Percentiles rank a stretch among this genome's conserved stretches.
These are phyloP conservation scores for Malurus melanocephalus DNA, from an alignment of 2,113 vertebrate genomes.

Conservation along the genomic window DNA sequence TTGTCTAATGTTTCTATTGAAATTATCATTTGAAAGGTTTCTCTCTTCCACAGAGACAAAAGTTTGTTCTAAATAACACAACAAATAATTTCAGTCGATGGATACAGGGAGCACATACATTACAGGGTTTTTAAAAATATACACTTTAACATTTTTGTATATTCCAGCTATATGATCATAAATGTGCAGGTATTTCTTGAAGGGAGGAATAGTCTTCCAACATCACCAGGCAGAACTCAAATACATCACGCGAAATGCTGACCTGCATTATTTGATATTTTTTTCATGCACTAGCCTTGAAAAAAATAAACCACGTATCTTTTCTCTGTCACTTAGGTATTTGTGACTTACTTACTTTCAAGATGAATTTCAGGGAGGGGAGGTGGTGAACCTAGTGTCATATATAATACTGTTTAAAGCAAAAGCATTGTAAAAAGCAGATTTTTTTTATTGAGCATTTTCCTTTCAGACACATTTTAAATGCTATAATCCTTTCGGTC, in stretches of 20 bases:
- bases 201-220: background rate
- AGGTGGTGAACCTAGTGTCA: background rate
- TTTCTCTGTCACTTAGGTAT: constrained; percentile 29
- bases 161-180: background rate
- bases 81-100: constrained; percentile 60
- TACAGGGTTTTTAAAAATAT: constrained; percentile 37
- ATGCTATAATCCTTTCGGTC: background rate
- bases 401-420: background rate
- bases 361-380: background rate
- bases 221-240: constrained; percentile 4
- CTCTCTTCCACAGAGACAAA: constrained; percentile 70
- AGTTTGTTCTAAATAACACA: constrained; percentile 78
- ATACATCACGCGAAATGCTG: constrained; percentile 32
- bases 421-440: constrained; percentile 5
- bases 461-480: background rate
- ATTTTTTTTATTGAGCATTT: background rate
- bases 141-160: background rate
- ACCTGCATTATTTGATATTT: constrained; percentile 45
- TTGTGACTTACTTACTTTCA: constrained; percentile 25
- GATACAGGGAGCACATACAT: constrained; percentile 24
- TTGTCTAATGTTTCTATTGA: constrained; percentile 80
- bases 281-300: background rate
- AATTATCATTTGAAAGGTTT: constrained; percentile 78
- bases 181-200: constrained; percentile 26
- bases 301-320: constrained; percentile 21